Evolutionary conservation across 2,797 vertebrate species (phyloP), one percentile per base, ranked within the genome.

Genomic region (Prionace glauca): DNA sequence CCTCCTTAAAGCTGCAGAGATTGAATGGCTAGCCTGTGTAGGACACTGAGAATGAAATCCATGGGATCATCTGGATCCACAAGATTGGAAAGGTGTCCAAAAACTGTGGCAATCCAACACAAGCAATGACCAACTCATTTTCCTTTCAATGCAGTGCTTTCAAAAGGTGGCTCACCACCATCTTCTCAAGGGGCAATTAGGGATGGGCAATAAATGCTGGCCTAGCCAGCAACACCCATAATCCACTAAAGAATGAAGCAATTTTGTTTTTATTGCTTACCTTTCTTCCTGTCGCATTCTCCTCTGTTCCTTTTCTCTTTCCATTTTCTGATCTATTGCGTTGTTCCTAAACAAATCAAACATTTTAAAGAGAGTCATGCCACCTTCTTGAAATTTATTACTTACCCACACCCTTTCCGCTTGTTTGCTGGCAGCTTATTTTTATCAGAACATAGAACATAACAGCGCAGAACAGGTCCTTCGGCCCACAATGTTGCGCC

Each of bases 231-330:
- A 18, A 69, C 1, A 18, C 18, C 67, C 67, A 69, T 3, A 69
- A 3, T 18, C 67, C 67, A 3, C 18, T 2, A 18, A 67, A 67
- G 65, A 67, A 67, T 67, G 16, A 69, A 69, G 20, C 0, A 62
- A 45, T 72, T 3, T 1, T 0, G 11, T 41, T 10, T 71, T 71
- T 50, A 3, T 14, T 41, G 14, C 93, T 14, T 96, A 99, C 99
- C 98, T 98, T 86, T 98, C 98, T 96, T 99, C 98, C 95, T 99
- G 98, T 84, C 98, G 98, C 4, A 97, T 96, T 84, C 97, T 97
- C 96, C 98, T 98, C 81, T 97, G 97, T 41, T 98, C 98, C 18
- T 96, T 97, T 96, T 99, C 98, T 92, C 97, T 97, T 95, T 98
- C 97, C 0, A 96, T 96, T 96, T 96, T 97, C 92, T 98, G 98